A percentile compares a stretch with the other conserved stretches of the same genome.
Conservation (phyloP, 2,797 vertebrate genomes). For the Chloroceryle amazona region DNA sequence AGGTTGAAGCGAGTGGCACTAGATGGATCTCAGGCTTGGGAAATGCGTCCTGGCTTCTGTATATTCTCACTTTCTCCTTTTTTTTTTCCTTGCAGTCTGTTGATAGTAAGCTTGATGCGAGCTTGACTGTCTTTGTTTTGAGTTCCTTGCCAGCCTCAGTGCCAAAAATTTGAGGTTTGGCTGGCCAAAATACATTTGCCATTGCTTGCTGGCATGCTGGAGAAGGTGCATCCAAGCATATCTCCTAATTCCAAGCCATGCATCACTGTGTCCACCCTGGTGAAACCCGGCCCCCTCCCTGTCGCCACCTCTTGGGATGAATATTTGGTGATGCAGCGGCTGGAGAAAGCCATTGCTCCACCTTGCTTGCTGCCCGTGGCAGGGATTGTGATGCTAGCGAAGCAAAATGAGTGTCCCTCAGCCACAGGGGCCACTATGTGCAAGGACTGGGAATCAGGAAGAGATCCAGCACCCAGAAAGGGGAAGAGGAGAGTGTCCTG, state of each 20-base stretch:
- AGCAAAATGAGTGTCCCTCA: neutral
- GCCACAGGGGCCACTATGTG: neutral
- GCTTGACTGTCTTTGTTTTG: neutral
- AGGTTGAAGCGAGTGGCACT: neutral
- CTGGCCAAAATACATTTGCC: neutral
- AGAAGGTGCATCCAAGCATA: rapidly evolving
- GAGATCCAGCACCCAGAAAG: rapidly evolving
- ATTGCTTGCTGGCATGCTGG: rapidly evolving
- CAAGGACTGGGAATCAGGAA: neutral
- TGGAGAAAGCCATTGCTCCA: neutral
- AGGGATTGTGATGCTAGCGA: rapidly evolving
- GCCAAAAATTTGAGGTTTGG: neutral
- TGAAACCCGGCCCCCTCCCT: neutral
- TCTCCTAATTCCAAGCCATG: rapidly evolving
- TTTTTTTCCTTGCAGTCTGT: neutral
- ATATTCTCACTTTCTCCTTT: neutral
- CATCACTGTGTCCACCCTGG: rapidly evolving
- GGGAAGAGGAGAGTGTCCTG: neutral
- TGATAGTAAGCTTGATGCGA: neutral
- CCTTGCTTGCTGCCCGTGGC: neutral
- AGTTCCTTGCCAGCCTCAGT: neutral
- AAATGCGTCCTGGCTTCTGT: neutral
- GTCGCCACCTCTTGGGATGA: neutral
- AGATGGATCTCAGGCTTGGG: neutral
- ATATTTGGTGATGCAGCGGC: neutral